Base-by-base conservation (phyloP, 2,888 invertebrate species). In the Cheilosia grossa region DNA sequence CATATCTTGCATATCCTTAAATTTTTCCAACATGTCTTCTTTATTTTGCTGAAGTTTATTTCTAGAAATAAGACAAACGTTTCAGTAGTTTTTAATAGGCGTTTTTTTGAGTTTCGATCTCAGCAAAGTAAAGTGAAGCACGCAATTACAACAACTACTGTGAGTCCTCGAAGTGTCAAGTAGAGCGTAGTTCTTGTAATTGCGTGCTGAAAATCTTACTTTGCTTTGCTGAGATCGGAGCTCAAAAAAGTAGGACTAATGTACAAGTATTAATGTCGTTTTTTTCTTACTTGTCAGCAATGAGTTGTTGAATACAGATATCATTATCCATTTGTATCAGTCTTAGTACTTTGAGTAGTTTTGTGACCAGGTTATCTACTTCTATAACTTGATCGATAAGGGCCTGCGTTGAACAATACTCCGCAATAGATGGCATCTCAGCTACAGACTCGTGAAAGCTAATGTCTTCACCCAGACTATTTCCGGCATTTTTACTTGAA, bases 331-430 rank as follows among this genome's bases (percentile, higher is more conserved):
- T 92, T 89, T 95, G 95, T 88, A 96, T 94, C 88, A 96, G 96
- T 81, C 95, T 93, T 89, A 95, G 92, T 17, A 95, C 95, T 91
- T 95, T 95, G 69, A 96, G 92, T 88, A 97, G 92, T 90, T 95
- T 95, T 13, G 96, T 95, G 15, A 96, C 94, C 49, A 95, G 93
- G 91, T 95, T 95, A 92, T 96, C 96, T 19, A 95, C 95, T 86
- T 95, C 95, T 72, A 95, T 95, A 17, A 95, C 95, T 93, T 95
- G 95, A 91, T 95, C 95, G 24, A 95, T 94, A 40, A 95, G 93
- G 54, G 94, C 93, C 82, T 94, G 93, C 4, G 93, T 93, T 6
- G 94, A 92, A 88, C 93, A 93, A 87, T 93, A 93, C 82, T 94
- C 94, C 75, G 90, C 91, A 87, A 89, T 90, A 83, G 89, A 92